A percentile compares a stretch with the other conserved stretches of the same genome.
Evolutionary conservation across 1,140 invertebrate genomes (phyloP).

Genomic region (Drosophila lowei): DNA sequence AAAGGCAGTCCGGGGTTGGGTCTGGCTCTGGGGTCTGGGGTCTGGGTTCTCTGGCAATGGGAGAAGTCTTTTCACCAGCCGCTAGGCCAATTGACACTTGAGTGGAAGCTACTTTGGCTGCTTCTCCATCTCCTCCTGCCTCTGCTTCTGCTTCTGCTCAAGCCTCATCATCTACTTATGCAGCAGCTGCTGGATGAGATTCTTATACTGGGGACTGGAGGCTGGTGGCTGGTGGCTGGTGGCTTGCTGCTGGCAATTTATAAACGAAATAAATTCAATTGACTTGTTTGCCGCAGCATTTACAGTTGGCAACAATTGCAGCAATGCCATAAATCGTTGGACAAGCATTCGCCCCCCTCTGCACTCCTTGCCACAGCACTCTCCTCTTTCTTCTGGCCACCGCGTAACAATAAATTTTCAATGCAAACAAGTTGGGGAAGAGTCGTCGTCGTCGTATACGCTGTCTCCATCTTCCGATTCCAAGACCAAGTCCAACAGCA

Average conservation of each 20-base stretch:
- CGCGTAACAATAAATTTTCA: slow-evolving; percentile 82
- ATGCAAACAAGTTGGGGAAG: slow-evolving; percentile 73
- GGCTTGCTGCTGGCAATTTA: slow-evolving; percentile 66
- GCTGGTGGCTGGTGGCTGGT: slow-evolving; percentile 15
- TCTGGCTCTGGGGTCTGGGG: slow-evolving; percentile 9
- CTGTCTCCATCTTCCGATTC: slow-evolving; percentile 13
- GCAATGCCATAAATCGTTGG: slow-evolving; percentile 81
- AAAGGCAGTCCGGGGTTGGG: slow-evolving; percentile 7
- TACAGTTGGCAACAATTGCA: slow-evolving; percentile 81
- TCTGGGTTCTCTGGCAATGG: slow-evolving; percentile 16
- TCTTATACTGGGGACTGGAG: no score
- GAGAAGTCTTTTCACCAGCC: slow-evolving; percentile 23
- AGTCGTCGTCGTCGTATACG: slow-evolving; percentile 22
- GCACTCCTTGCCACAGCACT: background rate
- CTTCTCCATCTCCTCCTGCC: background rate
- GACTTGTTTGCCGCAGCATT: slow-evolving; percentile 81
- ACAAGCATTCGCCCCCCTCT: slow-evolving; percentile 33
- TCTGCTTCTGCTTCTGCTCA: background rate
- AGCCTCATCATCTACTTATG: slow-evolving; percentile 25
- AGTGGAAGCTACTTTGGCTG: slow-evolving; percentile 22
- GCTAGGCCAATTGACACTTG: slow-evolving; percentile 71
- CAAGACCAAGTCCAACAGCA: slow-evolving; percentile 27
- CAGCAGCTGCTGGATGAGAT: slow-evolving; percentile 23
- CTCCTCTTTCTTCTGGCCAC: slow-evolving; percentile 28
- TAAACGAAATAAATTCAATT: slow-evolving; percentile 82